Evolutionary conservation across 2,888 invertebrate species (phyloP).

Genomic region (Drosophila subsilvestris): DNA sequence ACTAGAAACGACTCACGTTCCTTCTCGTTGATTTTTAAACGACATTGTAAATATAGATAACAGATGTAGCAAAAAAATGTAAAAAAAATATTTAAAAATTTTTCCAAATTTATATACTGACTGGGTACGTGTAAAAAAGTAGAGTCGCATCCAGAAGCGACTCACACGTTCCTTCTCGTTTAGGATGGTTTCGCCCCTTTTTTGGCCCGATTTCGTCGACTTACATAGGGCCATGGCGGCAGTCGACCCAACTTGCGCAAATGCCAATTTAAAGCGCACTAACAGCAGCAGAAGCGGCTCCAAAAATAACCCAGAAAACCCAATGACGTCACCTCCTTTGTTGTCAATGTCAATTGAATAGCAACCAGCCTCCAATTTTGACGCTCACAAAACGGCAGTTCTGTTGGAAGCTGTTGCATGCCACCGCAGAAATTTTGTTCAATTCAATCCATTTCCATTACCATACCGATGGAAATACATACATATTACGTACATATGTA

Average conservation of each 20-base stretch:
- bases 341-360: conserved; percentile 35
- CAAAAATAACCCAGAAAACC: too few species aligned
- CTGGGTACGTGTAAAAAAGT: too few species aligned
- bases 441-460: conserved; percentile 41
- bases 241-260: conserved; percentile 9
- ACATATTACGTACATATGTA: too few species aligned
- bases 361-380: neutral
- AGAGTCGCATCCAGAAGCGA: too few species aligned
- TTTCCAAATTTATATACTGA: too few species aligned
- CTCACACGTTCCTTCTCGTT: too few species aligned
- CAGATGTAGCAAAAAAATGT: too few species aligned
- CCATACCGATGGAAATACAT: neutral
- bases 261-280: conserved; percentile 33
- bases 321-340: conserved; percentile 34
- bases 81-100: too few species aligned
- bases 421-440: conserved; percentile 37
- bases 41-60: too few species aligned
- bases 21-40: too few species aligned
- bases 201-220: conserved; percentile 14
- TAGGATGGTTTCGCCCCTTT: conserved; percentile 2
- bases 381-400: neutral
- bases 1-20: too few species aligned
- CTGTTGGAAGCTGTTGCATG: conserved; percentile 1
- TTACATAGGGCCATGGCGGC: neutral
- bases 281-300: neutral